Conservation (phyloP, 2,888 invertebrate genomes). For the Tetheella fluctuosa region DNA sequence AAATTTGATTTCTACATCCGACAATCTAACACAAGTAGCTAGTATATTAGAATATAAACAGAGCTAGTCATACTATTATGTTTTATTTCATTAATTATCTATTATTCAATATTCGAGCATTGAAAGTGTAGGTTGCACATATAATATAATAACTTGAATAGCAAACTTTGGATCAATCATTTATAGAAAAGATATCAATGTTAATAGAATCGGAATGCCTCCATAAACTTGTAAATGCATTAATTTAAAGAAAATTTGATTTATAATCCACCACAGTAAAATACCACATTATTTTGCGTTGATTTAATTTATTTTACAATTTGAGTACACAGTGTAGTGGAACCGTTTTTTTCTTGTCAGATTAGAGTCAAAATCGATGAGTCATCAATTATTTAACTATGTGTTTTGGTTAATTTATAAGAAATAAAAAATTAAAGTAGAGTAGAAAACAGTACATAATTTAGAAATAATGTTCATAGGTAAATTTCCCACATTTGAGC, state of each 20-base stretch:
- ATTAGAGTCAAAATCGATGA: no score
- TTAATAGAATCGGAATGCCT: not conserved
- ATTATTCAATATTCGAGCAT: not conserved
- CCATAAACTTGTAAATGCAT: not conserved
- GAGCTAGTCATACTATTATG: not conserved
- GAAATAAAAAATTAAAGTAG: not conserved
- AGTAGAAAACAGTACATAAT: constrained; percentile 17
- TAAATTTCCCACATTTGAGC: constrained; percentile 43
- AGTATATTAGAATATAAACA: constrained; percentile 6
- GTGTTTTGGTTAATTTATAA: no score
- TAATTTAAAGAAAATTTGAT: not conserved
- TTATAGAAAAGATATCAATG: constrained; percentile 5
- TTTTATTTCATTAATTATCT: not conserved
- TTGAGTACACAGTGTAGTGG: no score
- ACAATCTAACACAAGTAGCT: constrained; percentile 5
- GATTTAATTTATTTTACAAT: not conserved
- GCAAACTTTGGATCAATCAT: not conserved
- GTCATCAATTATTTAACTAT: no score
- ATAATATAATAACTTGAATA: constrained; percentile 7
- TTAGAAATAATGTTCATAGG: constrained; percentile 15
- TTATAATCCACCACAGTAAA: not conserved
- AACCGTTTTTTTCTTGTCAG: no score
- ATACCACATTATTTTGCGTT: no score
- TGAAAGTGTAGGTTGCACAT: constrained; percentile 2
- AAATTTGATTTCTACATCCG: constrained; percentile 4